These are phyloP conservation scores for Cyaniris semiargus DNA, from an alignment of 2,888 invertebrate genomes.

Conservation along the genomic window DNA sequence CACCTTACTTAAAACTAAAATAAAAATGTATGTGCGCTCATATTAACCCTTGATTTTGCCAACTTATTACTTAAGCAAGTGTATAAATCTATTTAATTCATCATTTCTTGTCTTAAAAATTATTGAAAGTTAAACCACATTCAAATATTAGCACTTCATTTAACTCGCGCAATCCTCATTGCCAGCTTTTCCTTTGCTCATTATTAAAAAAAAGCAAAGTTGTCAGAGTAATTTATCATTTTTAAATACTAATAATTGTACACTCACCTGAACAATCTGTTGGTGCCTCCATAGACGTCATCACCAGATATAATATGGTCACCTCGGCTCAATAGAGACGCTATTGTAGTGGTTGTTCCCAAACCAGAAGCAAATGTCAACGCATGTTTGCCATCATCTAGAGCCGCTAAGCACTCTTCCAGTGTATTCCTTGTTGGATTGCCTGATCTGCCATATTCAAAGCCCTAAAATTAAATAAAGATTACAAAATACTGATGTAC, in stretches of 20 bases:
- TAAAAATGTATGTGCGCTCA: neutral
- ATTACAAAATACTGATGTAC: neutral
- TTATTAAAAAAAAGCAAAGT: too few relatives aligned
- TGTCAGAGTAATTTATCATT: too few relatives aligned
- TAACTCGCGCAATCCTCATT: too few relatives aligned
- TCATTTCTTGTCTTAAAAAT: too few relatives aligned
- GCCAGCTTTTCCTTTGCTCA: too few relatives aligned
- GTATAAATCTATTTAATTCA: too few relatives aligned
- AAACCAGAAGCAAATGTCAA: conserved; percentile 94
- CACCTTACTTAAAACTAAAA: neutral
- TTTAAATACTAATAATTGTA: too few relatives aligned
- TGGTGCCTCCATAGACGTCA: conserved; percentile 97
- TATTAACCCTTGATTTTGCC: neutral
- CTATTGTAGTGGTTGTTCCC: conserved; percentile 89
- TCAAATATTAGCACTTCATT: too few relatives aligned
- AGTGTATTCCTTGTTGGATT: conserved; percentile 95
- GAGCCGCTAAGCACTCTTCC: conserved; percentile 92
- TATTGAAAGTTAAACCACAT: too few relatives aligned
- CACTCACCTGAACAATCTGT: conserved; percentile 82
- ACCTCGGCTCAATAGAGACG: conserved; percentile 87
- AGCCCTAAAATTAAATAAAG: conserved; percentile 81
- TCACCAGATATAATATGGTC: conserved; percentile 95
- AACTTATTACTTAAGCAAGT: too few relatives aligned
- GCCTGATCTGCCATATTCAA: conserved; percentile 95
- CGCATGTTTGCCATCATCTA: conserved; percentile 94